phyloP scores from a whole-genome alignment of 2,113 vertebrate genomes.

The Geococcyx californianus region DNA sequence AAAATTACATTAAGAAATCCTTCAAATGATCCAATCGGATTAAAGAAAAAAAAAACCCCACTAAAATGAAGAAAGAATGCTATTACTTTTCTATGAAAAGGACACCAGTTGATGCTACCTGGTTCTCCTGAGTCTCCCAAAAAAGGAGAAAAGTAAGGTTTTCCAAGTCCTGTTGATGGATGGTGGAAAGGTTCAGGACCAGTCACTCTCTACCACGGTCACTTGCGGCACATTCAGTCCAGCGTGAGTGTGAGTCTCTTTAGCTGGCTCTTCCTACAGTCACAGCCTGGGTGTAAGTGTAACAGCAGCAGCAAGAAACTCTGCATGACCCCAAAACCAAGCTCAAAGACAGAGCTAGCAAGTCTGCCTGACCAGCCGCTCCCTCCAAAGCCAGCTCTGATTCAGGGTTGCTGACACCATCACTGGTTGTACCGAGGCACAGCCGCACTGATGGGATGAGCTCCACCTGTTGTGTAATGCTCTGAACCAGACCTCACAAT shows the following conservation, averaged over 20 bases:
- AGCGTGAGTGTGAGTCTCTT: neutral
- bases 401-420: neutral
- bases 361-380: neutral
- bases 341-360: neutral
- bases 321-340: neutral
- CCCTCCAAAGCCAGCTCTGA: neutral
- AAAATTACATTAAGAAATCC: neutral
- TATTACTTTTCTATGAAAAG: neutral
- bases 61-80: neutral
- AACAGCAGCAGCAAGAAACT: neutral
- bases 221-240: neutral
- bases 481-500: neutral
- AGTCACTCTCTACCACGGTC: neutral
- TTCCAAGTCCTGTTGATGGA: neutral
- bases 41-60: neutral
- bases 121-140: neutral
- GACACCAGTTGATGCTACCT: neutral
- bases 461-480: neutral
- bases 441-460: neutral
- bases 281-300: neutral
- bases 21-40: neutral
- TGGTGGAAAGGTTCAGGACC: neutral
- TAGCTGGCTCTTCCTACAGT: neutral
- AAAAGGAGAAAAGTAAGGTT: neutral
- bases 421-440: neutral